Base-by-base conservation (phyloP, 2,888 invertebrate species). In the Acronicta psi region DNA sequence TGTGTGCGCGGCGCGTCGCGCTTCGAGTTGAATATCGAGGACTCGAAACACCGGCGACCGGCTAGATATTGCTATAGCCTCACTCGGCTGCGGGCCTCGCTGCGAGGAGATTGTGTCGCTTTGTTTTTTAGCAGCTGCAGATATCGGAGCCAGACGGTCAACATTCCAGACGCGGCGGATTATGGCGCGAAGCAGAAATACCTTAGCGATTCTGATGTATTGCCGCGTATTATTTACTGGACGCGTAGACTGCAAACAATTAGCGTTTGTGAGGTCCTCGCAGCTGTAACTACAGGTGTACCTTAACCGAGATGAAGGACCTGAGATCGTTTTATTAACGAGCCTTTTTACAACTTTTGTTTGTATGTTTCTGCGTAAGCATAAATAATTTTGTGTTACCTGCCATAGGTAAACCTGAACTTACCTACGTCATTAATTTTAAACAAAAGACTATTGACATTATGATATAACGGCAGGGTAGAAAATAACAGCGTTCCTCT, bases 161-260 rank as follows among this genome's bases (percentile, higher is more conserved):
- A 83, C 93, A 93, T 93, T 93, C 93, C 93, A 78, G 64, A 81
- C 85, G 63, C 84, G 77, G 80, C 83, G 83, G 87, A 83, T 91
- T 91, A 90, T 91, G 88, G 92, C 88, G 91, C 91, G 89, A 92
- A 90, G 87, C 87, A 85, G 81, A 89, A 91, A 92, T 93, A 88
- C 90, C 89, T 87, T 81, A 84, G 85, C 85, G 83, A 81, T 89
- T 87, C 86, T 87, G 89, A 92, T 89, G 89, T 89, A 92, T 91
- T 91, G 85, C 82, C 82, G 59, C 55, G 63, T 69, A 85, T 89
- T 89, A 88, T 88, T 90, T 87, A 87, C 85, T 83, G 81, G 80
- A 67, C 80, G 80, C 77, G 75, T 76, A 20, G 20, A 5, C 57
- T 60, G 53, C 51, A 60, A 67, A 75, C 68, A 75, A 69, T 73